These are phyloP conservation scores for Heterodera filipjevi DNA, from an alignment of 2,888 invertebrate species.

Conservation along the genomic window DNA sequence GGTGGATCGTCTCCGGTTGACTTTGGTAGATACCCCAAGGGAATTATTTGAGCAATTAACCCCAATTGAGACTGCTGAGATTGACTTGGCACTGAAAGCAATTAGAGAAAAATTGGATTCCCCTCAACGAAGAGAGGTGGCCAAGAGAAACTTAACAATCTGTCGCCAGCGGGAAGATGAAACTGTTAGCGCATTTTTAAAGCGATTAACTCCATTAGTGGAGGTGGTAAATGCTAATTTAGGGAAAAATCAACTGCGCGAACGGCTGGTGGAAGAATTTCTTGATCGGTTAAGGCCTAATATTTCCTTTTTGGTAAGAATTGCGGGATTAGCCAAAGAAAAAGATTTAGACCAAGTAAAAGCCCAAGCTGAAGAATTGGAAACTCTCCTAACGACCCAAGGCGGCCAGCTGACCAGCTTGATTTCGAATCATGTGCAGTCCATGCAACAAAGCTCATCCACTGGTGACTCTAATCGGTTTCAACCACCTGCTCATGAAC, in stretches of 20 bases:
- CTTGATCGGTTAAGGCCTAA: not conserved
- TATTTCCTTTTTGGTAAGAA: not conserved
- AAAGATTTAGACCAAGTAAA: not conserved
- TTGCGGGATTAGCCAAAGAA: not conserved
- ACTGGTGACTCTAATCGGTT: not conserved
- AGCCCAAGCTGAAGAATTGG: slow-evolving; percentile 3
- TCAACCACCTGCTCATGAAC: not conserved
- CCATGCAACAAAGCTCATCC: not conserved
- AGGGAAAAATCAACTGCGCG: not conserved
- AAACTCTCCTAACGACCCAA: not conserved
- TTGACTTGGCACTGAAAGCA: not conserved
- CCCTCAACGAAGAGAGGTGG: not conserved
- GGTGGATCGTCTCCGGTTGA: not conserved
- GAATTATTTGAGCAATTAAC: not conserved
- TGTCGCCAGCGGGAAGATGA: not conserved
- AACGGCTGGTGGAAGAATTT: not conserved
- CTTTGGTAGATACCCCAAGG: not conserved
- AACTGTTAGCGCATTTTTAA: not conserved
- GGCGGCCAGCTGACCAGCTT: not conserved
- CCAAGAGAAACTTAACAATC: not conserved
- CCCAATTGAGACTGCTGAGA: not conserved
- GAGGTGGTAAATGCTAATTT: not conserved
- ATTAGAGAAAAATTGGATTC: not conserved
- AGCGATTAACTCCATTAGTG: not conserved
- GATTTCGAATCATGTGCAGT: not conserved